Evolutionary conservation across 2,888 invertebrate species (phyloP).

Genomic region (Epinotia nisella): DNA sequence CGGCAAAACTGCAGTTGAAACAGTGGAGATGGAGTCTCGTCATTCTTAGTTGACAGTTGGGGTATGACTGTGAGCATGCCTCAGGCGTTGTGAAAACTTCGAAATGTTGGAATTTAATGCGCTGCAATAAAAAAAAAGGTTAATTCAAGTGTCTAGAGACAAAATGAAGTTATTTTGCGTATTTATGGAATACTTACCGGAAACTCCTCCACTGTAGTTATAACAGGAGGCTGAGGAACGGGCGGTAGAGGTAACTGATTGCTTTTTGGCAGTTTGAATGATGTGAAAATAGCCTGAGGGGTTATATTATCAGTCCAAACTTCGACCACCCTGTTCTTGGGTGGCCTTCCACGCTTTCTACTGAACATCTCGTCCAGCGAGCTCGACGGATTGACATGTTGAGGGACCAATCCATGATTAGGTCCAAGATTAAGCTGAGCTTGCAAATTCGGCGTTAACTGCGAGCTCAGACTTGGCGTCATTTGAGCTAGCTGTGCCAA

Average conservation of each 20-base stretch:
- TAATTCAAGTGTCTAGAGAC: neutral
- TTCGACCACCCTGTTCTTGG: conserved; percentile 97
- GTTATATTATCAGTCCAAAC: conserved; percentile 93
- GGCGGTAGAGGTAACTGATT: conserved; percentile 78
- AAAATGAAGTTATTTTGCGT: neutral
- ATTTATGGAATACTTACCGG: conserved; percentile 65
- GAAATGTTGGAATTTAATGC: conserved; percentile 86
- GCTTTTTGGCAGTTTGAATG: conserved; percentile 94
- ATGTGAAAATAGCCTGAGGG: conserved; percentile 96
- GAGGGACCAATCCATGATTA: conserved; percentile 69
- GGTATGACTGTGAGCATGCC: conserved; percentile 88
- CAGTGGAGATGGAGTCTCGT: conserved; percentile 93
- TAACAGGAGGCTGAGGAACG: conserved; percentile 71
- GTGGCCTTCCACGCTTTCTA: conserved; percentile 97
- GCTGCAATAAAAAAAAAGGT: conserved; percentile 60
- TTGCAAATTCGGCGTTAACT: conserved; percentile 76
- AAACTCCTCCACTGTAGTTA: conserved; percentile 77
- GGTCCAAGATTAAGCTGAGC: conserved; percentile 75
- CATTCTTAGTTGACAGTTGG: conserved; percentile 88
- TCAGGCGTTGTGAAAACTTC: conserved; percentile 86
- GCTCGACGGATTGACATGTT: conserved; percentile 84
- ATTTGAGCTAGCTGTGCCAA: conserved; percentile 79
- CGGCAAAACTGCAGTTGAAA: conserved; percentile 93
- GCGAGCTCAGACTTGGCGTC: conserved; percentile 75
- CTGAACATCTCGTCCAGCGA: conserved; percentile 96